Evolutionary conservation across 2,797 vertebrate genomes (phyloP).

Genomic region (Poeciliopsis turneri): DNA sequence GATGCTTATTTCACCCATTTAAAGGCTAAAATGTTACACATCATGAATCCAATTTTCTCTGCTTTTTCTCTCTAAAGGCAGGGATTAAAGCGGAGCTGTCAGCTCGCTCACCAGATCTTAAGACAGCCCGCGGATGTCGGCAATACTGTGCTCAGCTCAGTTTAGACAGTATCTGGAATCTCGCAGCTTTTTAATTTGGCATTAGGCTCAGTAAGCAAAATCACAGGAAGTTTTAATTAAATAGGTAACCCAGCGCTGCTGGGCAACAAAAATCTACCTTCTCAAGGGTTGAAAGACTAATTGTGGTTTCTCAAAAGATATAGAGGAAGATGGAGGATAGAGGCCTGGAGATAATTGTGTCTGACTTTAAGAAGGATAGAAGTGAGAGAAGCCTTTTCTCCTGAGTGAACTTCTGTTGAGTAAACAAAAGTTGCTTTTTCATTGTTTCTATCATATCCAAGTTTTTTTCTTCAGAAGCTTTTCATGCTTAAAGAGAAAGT

Average conservation of each 20-base stretch:
- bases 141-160: conserved; percentile 66
- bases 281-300: conserved; percentile 44
- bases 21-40: conserved; percentile 82
- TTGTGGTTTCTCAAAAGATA: conserved; percentile 54
- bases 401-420: neutral
- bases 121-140: conserved; percentile 71
- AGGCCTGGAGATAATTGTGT: conserved; percentile 55
- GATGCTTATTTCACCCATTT: conserved; percentile 79
- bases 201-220: conserved; percentile 75
- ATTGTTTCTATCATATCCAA: neutral
- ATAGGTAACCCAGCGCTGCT: conserved; percentile 50
- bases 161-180: conserved; percentile 77
- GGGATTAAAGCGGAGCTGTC: conserved; percentile 84
- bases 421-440: conserved; percentile 18
- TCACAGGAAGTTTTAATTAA: conserved; percentile 74
- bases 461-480: neutral
- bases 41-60: conserved; percentile 82
- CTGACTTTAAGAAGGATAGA: conserved; percentile 38
- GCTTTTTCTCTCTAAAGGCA: conserved; percentile 75
- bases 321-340: conserved; percentile 43
- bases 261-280: conserved; percentile 55
- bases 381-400: conserved; percentile 21
- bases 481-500: neutral
- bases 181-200: conserved; percentile 76
- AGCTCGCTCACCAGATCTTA: conserved; percentile 71